Base-by-base conservation (phyloP, 2,113 vertebrate genomes). In the Hippolais icterina region DNA sequence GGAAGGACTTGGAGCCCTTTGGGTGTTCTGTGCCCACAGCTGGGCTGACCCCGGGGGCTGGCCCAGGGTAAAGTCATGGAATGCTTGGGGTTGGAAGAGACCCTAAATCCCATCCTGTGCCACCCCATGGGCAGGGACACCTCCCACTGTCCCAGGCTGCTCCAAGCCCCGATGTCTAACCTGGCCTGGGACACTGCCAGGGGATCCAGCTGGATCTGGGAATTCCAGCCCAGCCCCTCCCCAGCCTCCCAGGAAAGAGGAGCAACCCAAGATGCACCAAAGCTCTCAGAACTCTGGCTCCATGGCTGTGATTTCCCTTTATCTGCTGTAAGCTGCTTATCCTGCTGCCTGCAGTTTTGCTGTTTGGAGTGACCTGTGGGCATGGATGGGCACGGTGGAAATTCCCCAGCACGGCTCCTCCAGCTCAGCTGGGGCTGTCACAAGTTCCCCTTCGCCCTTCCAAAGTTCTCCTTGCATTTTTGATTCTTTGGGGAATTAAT, bases 101-200 rank as follows among this genome's bases (percentile, higher is more conserved):
- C 46, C 39, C 27, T 4, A 53, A 53, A 82, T 9, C 28, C 28
- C 87, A 8, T 0, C 76, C 37, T 7, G 3, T 10, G 1, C 33
- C 49, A 41, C 7, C 46, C 66, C 80, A 54, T 15, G 46, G 49
- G 66, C 75, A 88, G 66, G 59, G 76, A 33, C 76, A 31, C 42
- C 68, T 81, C 6, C 77, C 77, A 33, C 59, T 19, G 23, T 5
- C 18, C 18, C 77, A 80, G 41, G 41, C 0, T 61, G 75, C 8
- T 41, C 72, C 50, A 2, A 2, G 5, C 4, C 41, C 69, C 49
- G 49, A 0, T 18, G 7, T n/a, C 83, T 63, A 87, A 0, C 66
- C 66, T 44, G 85, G 35, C 56, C 56, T 59, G 16, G 49, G 49
- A 25, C 49, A 52, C 28, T 78, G 5, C 54, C 74, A 78, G 83